Evolutionary conservation across 1,140 invertebrate species (phyloP).

Genomic region (Panulirus ornatus): DNA sequence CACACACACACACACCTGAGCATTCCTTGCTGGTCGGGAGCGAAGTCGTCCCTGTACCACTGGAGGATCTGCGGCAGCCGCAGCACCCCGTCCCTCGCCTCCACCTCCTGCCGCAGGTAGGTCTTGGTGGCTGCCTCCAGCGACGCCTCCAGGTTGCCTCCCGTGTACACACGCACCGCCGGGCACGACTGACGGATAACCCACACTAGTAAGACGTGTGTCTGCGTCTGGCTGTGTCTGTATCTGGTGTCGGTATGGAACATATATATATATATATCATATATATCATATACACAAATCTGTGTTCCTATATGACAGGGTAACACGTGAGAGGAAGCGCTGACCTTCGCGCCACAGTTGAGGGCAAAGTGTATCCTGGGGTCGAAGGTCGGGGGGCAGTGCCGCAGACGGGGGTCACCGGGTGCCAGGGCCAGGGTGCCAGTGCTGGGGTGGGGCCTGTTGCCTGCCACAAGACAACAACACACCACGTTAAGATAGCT

Average conservation of each 20-base stretch:
- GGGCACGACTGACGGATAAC: slow-evolving; percentile 1
- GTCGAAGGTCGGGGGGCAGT: background rate
- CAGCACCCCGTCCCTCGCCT: slow-evolving; percentile 4
- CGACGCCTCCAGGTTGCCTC: background rate
- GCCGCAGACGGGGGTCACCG: slow-evolving; percentile 1
- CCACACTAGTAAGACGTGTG: background rate
- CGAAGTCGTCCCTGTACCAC: slow-evolving; percentile 23
- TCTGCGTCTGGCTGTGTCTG: background rate
- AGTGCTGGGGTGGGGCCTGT: background rate
- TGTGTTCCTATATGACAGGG: background rate
- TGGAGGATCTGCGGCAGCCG: slow-evolving; percentile 25
- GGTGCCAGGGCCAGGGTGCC: background rate
- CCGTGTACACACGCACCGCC: slow-evolving; percentile 26
- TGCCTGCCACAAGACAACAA: background rate
- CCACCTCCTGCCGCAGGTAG: slow-evolving; percentile 32
- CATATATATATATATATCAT: background rate
- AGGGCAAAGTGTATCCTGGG: slow-evolving; percentile 28
- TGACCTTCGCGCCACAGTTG: slow-evolving; percentile 40
- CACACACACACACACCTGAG: background rate
- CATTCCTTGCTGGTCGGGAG: background rate
- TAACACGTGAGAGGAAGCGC: background rate
- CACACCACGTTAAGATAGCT: no score
- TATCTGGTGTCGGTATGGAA: background rate
- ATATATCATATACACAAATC: background rate
- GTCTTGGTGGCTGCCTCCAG: slow-evolving; percentile 16